Percentiles rank a stretch among this genome's conserved stretches.
phyloP scores from a whole-genome alignment of 2,113 vertebrate species.

The Pavo muticus region DNA sequence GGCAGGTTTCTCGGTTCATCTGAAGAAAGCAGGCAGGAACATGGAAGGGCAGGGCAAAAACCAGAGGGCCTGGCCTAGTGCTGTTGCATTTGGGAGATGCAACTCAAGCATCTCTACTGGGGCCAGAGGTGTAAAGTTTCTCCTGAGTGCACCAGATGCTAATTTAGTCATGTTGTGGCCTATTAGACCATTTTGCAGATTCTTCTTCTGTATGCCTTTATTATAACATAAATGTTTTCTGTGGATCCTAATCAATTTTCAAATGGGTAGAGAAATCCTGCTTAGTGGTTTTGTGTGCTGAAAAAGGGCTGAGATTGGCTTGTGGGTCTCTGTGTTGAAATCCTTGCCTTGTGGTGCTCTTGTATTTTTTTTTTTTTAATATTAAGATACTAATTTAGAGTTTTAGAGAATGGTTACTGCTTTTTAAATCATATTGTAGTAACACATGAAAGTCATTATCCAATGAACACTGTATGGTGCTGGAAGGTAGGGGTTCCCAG shows the following conservation, averaged over 20 bases:
- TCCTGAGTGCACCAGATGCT: neutral
- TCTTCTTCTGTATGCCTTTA: neutral
- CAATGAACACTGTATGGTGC: rapidly evolving
- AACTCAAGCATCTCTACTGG: neutral
- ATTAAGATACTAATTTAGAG: neutral
- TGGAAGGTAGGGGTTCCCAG: neutral
- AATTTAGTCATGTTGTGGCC: neutral
- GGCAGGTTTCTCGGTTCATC: neutral
- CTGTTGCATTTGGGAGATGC: neutral
- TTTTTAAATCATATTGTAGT: neutral
- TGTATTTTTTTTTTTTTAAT: neutral
- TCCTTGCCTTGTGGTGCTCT: neutral
- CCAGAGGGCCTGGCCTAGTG: neutral
- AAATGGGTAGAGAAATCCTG: neutral
- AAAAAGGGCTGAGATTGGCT: neutral
- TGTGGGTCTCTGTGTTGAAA: neutral
- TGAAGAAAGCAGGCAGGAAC: rapidly evolving
- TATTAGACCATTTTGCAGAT: neutral
- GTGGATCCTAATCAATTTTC: neutral
- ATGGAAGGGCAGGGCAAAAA: neutral
- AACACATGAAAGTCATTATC: neutral
- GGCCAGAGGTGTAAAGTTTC: neutral
- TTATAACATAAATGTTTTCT: neutral
- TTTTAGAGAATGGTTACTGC: neutral
- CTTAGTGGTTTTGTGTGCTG: neutral